Evolutionary conservation across 2,888 invertebrate species (phyloP).

Genomic region (Onthophagus sagittarius): DNA sequence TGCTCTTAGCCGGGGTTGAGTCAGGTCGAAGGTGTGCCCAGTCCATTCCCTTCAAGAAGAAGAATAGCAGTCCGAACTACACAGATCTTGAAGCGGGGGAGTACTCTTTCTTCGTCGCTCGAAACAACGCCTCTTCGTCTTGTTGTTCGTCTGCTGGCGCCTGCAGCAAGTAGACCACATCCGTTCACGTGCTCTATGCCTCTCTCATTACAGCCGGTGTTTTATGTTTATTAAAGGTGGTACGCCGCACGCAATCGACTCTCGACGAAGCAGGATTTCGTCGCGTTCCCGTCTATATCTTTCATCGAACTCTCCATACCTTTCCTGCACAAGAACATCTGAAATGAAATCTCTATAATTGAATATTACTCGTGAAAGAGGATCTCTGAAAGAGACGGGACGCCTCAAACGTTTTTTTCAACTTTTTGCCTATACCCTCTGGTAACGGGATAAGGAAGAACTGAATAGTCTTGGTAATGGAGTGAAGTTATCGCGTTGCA

Average conservation of each 20-base stretch:
- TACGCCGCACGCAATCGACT: conserved; percentile 10
- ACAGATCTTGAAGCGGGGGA: background rate
- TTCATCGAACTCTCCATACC: background rate
- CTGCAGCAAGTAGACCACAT: conserved; percentile 31
- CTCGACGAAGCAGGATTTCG: background rate
- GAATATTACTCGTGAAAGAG: background rate
- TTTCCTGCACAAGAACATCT: background rate
- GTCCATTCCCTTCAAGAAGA: background rate
- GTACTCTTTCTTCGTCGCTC: background rate
- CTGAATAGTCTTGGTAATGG: background rate
- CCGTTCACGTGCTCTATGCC: conserved; percentile 41
- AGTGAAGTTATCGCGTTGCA: background rate
- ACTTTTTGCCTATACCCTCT: background rate
- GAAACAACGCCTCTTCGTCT: background rate
- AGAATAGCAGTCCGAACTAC: background rate
- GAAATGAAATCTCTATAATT: background rate
- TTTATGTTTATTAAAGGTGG: background rate
- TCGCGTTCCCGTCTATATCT: background rate
- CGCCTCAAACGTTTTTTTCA: background rate
- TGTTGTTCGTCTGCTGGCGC: conserved; percentile 4
- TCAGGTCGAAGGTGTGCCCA: background rate
- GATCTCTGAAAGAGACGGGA: too few species aligned
- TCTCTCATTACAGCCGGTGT: conserved; percentile 18
- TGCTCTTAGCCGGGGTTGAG: background rate
- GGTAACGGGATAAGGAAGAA: background rate